Base-by-base conservation (phyloP, 1,140 invertebrate genomes). In the Psix sp. region DNA sequence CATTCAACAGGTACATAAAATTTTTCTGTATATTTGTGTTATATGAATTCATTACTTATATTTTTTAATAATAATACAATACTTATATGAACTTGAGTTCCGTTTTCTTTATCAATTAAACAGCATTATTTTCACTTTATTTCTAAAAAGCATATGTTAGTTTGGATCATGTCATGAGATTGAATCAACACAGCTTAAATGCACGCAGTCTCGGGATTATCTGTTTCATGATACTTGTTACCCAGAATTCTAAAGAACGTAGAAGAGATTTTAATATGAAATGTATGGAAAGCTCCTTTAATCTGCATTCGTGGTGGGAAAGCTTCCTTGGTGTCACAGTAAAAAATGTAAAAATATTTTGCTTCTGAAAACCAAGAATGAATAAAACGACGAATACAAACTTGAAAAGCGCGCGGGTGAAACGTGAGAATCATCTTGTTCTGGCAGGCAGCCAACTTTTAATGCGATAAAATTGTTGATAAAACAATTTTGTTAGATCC, bases 391-490 rank as follows among this genome's bases (percentile, higher is more conserved):
- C 54, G 46, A 60, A 68, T 52, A 46, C 59, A 68, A 60, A 45
- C 45, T 67, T 36, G 21, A 59, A 31, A 67, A 56, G 65, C 40
- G 65, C 45, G 65, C 31, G 21, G 54, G 65, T 33, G 56, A 60
- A 68, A 60, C 20, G 54, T 48, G 33, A 59, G 52, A 67, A 59
- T 59, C 63, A 38, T 59, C 54, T 60, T 68, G 65, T 52, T 9
- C 54, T 45, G 65, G 65, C 65, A 68, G 29, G 3, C 26, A 21
- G 52, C 65, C 65, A 68, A 68, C 17, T 21, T 57, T 65, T 57
- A 67, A 68, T 68, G 65, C 38, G 65, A 68, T 68, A 43, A 52
- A 57, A 68, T 68, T 45, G 65, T 59, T 68, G 65, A 68, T 68
- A 68, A 59, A 68, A 68, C 17, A n/a, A 49, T 33, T 49, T 57